A percentile compares a stretch with the other conserved stretches of the same genome.
Evolutionary conservation across 2,797 vertebrate species (phyloP).

Genomic region (Rhinichthys osculus): DNA sequence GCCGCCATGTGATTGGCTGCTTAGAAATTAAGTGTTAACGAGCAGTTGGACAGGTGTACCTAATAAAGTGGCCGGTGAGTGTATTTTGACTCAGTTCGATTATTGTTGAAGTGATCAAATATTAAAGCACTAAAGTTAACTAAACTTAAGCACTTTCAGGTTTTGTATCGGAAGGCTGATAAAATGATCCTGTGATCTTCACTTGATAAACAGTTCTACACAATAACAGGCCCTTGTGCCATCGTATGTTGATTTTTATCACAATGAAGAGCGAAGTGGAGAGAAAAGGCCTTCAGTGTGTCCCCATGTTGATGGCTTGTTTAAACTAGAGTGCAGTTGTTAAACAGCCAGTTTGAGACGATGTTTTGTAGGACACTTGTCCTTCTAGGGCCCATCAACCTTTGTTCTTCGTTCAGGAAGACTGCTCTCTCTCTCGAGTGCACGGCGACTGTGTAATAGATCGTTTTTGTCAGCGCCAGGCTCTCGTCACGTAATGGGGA

Average conservation of each 20-base stretch:
- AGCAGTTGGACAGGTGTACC: no score
- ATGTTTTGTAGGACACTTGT: conserved; percentile 77
- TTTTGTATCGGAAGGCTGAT: background rate
- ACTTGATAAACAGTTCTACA: conserved; percentile 29
- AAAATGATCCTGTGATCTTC: background rate
- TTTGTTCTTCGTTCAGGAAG: conserved; percentile 72
- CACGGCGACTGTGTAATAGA: conserved; percentile 67
- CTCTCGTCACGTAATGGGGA: conserved; percentile 76
- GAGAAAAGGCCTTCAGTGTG: conserved; percentile 68
- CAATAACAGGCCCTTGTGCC: conserved; percentile 58
- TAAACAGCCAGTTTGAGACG: conserved; percentile 73
- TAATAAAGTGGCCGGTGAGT: no score
- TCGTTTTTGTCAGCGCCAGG: conserved; percentile 74
- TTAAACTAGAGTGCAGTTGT: conserved; percentile 78
- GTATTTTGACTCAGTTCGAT: background rate
- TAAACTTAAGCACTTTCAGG: background rate
- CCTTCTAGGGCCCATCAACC: conserved; percentile 76
- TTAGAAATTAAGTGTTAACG: no score
- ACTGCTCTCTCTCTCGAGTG: conserved; percentile 77
- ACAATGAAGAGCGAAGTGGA: conserved; percentile 61
- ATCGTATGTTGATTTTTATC: conserved; percentile 65
- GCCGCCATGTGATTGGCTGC: no score
- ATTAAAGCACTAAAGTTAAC: background rate
- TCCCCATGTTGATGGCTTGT: conserved; percentile 71
- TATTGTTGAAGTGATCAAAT: background rate